Percentiles rank a stretch among this genome's conserved stretches.
Conservation (phyloP, 2,113 vertebrate genomes). For the Melospiza melodia region DNA sequence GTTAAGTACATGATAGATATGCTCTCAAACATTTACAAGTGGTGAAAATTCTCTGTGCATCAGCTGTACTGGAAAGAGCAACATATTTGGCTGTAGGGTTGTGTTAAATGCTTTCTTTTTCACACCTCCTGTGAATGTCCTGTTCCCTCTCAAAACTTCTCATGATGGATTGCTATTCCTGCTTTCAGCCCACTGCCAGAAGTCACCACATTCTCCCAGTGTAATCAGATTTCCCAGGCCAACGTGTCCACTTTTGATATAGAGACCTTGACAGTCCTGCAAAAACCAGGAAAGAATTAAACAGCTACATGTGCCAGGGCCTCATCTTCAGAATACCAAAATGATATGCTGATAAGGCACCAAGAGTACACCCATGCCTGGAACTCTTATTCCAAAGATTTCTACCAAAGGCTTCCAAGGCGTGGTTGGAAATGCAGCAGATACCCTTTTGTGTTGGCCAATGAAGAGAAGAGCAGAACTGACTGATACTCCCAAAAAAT, state of each 20-base stretch:
- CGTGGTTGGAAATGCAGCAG: neutral
- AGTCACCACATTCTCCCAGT: neutral
- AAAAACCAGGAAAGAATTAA: neutral
- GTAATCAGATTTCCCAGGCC: neutral
- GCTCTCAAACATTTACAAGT: neutral
- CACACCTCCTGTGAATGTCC: neutral
- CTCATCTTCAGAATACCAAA: neutral
- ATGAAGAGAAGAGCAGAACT: neutral
- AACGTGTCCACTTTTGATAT: neutral
- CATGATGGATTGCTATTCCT: neutral
- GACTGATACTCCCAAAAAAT: neutral
- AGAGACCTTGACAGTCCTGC: neutral
- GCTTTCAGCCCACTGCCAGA: neutral
- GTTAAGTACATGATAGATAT: neutral
- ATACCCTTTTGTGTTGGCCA: neutral
- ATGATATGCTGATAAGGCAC: neutral
- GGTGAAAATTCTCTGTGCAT: neutral
- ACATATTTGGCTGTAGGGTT: neutral
- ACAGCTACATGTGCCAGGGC: neutral
- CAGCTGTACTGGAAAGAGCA: neutral
- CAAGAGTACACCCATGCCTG: neutral
- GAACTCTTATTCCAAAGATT: neutral
- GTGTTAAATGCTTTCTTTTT: neutral
- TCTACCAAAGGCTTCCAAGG: neutral
- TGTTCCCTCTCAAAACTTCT: neutral